Evolutionary conservation across 2,797 vertebrate genomes (phyloP).

Genomic region (Melopsittacus undulatus): DNA sequence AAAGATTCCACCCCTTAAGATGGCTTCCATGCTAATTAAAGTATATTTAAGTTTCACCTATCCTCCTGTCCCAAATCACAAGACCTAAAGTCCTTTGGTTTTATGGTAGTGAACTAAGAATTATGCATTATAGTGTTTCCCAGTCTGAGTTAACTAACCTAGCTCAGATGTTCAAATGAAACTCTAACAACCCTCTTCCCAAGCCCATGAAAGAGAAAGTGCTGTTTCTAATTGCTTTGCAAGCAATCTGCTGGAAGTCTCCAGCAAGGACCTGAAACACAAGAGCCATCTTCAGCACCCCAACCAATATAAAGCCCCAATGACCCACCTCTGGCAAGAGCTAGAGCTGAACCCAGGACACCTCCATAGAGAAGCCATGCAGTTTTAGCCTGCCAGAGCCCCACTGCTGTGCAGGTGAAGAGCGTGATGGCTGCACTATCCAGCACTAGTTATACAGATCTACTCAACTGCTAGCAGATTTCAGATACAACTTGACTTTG

Average conservation of each 20-base stretch:
- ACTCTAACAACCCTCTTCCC: neutral
- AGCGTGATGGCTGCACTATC: neutral
- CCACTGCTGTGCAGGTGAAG: neutral
- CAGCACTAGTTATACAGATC: neutral
- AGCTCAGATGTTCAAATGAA: neutral
- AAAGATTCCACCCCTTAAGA: neutral
- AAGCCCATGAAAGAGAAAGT: neutral
- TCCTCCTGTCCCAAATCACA: neutral
- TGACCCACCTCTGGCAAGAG: neutral
- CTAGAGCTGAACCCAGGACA: neutral
- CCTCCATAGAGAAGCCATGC: neutral
- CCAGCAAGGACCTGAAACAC: neutral
- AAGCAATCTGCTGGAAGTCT: neutral
- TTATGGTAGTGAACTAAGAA: neutral
- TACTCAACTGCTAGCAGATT: neutral
- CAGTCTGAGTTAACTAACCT: neutral
- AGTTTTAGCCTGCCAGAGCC: neutral
- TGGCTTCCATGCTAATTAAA: neutral
- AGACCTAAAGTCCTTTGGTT: neutral
- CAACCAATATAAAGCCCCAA: fast-evolving
- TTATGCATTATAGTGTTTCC: neutral
- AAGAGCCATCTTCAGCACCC: neutral
- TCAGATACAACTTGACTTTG: neutral
- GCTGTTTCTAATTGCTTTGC: neutral
- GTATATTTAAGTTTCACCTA: neutral